Conservation (phyloP, 2,888 invertebrate species). For the Theretra japonica region DNA sequence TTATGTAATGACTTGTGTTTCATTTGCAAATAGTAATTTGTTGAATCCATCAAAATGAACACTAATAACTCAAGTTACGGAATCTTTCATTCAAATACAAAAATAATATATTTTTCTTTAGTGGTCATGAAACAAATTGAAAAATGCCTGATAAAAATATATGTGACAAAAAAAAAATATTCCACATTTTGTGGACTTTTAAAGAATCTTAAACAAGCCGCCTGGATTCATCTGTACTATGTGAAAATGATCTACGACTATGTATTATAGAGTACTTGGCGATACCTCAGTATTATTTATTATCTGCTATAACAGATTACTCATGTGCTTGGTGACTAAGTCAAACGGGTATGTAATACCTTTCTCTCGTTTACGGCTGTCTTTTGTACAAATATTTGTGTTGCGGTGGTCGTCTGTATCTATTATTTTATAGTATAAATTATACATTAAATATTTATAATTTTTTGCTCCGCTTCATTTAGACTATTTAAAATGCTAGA, state of each 20-base stretch:
- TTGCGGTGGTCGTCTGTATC: slow-evolving; percentile 17
- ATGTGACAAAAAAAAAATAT: background rate
- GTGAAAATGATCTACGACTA: slow-evolving; percentile 19
- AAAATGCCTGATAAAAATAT: background rate
- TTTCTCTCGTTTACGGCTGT: slow-evolving; percentile 62
- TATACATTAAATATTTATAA: too few species aligned
- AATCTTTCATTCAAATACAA: background rate
- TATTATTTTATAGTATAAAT: background rate
- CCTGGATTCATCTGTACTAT: slow-evolving; percentile 23
- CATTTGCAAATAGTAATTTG: slow-evolving; percentile 25
- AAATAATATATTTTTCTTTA: background rate
- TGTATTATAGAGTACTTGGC: slow-evolving; percentile 35
- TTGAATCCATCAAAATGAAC: slow-evolving; percentile 1
- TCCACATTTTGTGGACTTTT: background rate
- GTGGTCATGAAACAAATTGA: background rate
- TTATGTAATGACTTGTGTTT: slow-evolving; percentile 27
- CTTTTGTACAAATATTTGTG: slow-evolving; percentile 69
- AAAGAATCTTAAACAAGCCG: slow-evolving; percentile 28
- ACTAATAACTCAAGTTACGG: slow-evolving; percentile 5
- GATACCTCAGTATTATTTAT: slow-evolving; percentile 57
- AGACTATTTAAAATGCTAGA: too few species aligned
- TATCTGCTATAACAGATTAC: slow-evolving; percentile 33
- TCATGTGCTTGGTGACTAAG: slow-evolving; percentile 46
- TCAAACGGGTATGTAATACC: slow-evolving; percentile 66
- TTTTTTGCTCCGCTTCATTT: too few species aligned